Percentiles rank a stretch among this genome's conserved stretches.
Conservation (phyloP, 2,888 invertebrate species). For the Drosophila neonasuta region DNA sequence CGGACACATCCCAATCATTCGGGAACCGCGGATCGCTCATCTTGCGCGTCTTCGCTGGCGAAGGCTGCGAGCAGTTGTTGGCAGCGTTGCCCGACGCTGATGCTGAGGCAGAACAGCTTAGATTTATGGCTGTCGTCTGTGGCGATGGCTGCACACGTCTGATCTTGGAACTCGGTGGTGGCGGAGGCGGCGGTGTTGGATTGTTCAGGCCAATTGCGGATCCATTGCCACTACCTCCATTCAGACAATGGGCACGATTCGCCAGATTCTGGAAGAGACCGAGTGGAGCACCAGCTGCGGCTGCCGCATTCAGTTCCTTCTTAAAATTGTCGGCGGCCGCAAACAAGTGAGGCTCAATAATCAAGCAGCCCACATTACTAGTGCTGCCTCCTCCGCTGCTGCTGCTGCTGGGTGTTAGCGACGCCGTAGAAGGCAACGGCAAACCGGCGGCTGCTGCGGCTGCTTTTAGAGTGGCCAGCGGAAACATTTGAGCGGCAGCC, state of each 20-base stretch:
- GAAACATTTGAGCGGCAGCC: slow-evolving; percentile 71
- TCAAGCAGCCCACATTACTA: slow-evolving; percentile 77
- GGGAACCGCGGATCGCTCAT: slow-evolving; percentile 63
- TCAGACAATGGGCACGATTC: slow-evolving; percentile 52
- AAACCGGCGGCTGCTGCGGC: slow-evolving; percentile 63
- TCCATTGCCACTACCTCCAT: slow-evolving; percentile 42
- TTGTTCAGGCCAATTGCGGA: slow-evolving; percentile 30
- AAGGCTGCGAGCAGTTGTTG: slow-evolving; percentile 45
- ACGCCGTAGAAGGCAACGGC: slow-evolving; percentile 54
- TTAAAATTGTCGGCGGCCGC: slow-evolving; percentile 79
- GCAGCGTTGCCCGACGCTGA: slow-evolving; percentile 14
- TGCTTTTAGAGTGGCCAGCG: slow-evolving; percentile 69
- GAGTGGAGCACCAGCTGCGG: slow-evolving; percentile 69
- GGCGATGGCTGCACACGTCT: slow-evolving; percentile 79
- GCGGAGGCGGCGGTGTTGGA: slow-evolving; percentile 62
- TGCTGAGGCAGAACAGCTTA: slow-evolving; percentile 67
- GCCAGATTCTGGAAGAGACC: slow-evolving; percentile 76
- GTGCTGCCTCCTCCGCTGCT: slow-evolving; percentile 8
- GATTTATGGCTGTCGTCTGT: slow-evolving; percentile 78
- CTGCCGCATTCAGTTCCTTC: slow-evolving; percentile 75
- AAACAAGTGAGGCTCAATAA: slow-evolving; percentile 78
- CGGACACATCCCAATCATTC: slow-evolving; percentile 77
- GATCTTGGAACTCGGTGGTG: slow-evolving; percentile 64
- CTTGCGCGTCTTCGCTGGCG: slow-evolving; percentile 75
- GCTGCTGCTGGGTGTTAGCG: slow-evolving; percentile 66